A percentile compares a stretch with the other conserved stretches of the same genome.
These are phyloP conservation scores for Acipenser ruthenus DNA, from an alignment of 2,797 vertebrate species.

Conservation along the genomic window DNA sequence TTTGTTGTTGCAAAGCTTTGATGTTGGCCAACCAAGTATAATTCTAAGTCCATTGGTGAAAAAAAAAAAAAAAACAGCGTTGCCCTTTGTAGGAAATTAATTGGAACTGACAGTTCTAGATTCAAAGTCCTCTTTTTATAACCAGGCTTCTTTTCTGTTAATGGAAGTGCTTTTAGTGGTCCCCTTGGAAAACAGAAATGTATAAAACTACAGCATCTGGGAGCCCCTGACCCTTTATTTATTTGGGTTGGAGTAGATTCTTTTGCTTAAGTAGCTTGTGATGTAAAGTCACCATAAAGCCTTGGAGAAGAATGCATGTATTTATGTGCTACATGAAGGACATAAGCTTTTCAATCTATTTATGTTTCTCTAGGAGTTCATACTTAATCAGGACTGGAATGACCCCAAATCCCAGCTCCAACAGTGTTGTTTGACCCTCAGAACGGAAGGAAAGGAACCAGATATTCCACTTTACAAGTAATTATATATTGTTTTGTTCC, in stretches of 20 bases:
- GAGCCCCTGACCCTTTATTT: constrained; percentile 44
- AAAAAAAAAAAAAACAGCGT: not conserved
- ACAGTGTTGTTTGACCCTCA: constrained; percentile 90
- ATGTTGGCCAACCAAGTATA: not conserved
- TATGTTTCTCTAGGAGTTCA: constrained; percentile 77
- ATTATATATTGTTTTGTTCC: constrained; percentile 37
- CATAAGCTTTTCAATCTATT: not conserved
- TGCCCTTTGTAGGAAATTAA: constrained; percentile 57
- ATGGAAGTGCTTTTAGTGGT: constrained; percentile 64
- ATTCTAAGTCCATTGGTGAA: constrained; percentile 4
- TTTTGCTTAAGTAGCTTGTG: constrained; percentile 59
- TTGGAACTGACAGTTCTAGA: constrained; percentile 58
- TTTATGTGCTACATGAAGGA: not conserved
- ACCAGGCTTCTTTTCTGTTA: constrained; percentile 50
- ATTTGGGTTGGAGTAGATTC: constrained; percentile 43
- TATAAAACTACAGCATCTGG: constrained; percentile 56
- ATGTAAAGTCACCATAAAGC: constrained; percentile 45
- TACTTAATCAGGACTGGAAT: constrained; percentile 98
- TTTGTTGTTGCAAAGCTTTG: not conserved
- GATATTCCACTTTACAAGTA: constrained; percentile 98
- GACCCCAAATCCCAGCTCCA: constrained; percentile 98
- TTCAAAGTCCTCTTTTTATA: constrained; percentile 51
- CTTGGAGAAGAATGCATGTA: constrained; percentile 18
- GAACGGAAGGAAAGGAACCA: constrained; percentile 94
- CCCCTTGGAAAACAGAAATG: constrained; percentile 47